Evolutionary conservation across 2,888 invertebrate species (phyloP), one percentile per base, ranked within the genome.

Genomic region (Drosophila rellima): DNA sequence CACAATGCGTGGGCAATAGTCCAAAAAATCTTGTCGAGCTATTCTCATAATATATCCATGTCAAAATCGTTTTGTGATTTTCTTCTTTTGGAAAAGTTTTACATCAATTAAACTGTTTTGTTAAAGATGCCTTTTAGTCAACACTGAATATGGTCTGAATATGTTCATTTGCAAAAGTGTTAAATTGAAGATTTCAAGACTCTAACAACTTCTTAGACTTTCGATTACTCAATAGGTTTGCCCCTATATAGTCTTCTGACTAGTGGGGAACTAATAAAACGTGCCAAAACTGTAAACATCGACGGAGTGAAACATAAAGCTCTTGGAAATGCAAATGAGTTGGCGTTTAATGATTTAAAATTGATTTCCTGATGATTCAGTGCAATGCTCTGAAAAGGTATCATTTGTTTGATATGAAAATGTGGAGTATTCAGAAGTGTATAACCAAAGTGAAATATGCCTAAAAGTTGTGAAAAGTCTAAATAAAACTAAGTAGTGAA

Each of bases 211-310:
- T 11, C 26, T 6, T 4, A 15, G 29, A 39, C 5, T 5, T 31
- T 42, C 13, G 31, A 55, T 13, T 31, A 33, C 5, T 44, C 26
- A 45, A 17, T 17, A 20, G 10, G 10, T 50, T 31, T 50, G 29
- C 18, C 54, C 15, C 29, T 60, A 45, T 55, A 56, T 35, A 51
- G 74, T n/a, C 7, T 3, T 2, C 13, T 37, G 1, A 20, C 23
- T 50, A n/a, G 35, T n/a, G 29, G 29, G 18, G 40, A 6, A 37
- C 20, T n/a, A 15, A 69, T 52, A 56, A 74, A 72, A 74, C 74
- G 74, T 74, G 74, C 74, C 74, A 42, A 60, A 77, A 35, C 31
- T 57, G 40, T 31, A 40, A 71, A 67, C 50, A 65, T 44, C 26
- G 11, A 39, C 51, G 18, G 31, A 50, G 29, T 15, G 52, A 74